These are phyloP conservation scores for Collichthys lucidus DNA, from an alignment of 2,113 vertebrate genomes.

Conservation along the genomic window DNA sequence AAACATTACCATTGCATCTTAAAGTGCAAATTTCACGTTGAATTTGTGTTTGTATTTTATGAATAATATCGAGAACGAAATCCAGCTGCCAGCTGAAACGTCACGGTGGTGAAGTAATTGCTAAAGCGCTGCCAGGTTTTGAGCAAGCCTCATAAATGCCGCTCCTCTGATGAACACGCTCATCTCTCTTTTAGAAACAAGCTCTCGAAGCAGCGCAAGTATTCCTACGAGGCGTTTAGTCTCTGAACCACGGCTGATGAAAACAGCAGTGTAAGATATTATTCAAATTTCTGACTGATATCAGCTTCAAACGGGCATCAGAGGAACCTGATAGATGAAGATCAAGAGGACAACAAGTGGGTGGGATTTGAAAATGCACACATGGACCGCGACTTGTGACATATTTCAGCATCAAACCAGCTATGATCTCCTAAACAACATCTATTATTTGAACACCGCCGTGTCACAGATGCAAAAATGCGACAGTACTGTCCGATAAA, in stretches of 20 bases:
- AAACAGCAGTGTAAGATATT: conserved; percentile 21
- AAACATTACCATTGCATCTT: conserved; percentile 62
- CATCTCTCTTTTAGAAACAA: conserved; percentile 29
- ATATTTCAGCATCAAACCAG: conserved; percentile 6
- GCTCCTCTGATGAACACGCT: conserved; percentile 28
- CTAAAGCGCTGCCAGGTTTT: conserved; percentile 24
- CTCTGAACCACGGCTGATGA: background rate
- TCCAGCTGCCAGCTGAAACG: conserved; percentile 3
- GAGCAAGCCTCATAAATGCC: conserved; percentile 26
- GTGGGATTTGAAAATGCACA: background rate
- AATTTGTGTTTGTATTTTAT: conserved; percentile 17
- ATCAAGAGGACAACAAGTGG: conserved; percentile 15
- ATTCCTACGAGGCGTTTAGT: conserved; percentile 33
- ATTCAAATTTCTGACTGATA: conserved; percentile 47
- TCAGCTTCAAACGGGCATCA: conserved; percentile 38
- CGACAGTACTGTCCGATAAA: conserved; percentile 10
- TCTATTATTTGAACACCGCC: conserved; percentile 26
- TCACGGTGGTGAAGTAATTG: background rate
- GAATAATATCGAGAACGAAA: background rate
- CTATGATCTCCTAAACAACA: background rate
- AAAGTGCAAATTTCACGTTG: conserved; percentile 11
- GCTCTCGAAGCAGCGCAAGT: conserved; percentile 27
- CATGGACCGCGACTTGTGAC: background rate
- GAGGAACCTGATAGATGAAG: conserved; percentile 11
- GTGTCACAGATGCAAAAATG: conserved; percentile 1